Percentiles rank a stretch among this genome's conserved stretches.
Evolutionary conservation across 2,113 vertebrate genomes (phyloP).

Genomic region (Zingel zingel): DNA sequence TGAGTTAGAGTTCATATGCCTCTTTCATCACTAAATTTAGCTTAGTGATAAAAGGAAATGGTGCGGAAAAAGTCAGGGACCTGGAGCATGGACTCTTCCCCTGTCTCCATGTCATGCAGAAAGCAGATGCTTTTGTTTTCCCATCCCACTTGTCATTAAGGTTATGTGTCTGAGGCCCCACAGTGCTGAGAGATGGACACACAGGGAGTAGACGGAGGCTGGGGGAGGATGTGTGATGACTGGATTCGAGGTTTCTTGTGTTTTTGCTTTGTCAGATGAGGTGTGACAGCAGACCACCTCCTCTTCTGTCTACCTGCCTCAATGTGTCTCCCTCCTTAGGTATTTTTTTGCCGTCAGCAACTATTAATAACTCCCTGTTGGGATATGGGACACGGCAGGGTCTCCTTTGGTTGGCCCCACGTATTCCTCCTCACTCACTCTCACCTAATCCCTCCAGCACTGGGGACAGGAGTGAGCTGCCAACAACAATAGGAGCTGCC

Average conservation of each 20-base stretch:
- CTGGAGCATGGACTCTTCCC: slow-evolving; percentile 19
- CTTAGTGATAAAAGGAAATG: slow-evolving; percentile 71
- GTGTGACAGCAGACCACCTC: slow-evolving; percentile 40
- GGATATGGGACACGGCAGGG: slow-evolving; percentile 42
- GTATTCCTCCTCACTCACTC: slow-evolving; percentile 60
- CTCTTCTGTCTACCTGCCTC: slow-evolving; percentile 34
- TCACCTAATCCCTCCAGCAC: slow-evolving; percentile 72
- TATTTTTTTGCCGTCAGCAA: slow-evolving; percentile 56
- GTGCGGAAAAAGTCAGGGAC: slow-evolving; percentile 59
- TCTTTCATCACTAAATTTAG: slow-evolving; percentile 68
- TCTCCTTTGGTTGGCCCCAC: slow-evolving; percentile 41
- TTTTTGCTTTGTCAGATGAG: slow-evolving; percentile 62
- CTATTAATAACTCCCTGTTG: slow-evolving; percentile 46
- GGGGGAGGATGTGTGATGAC: slow-evolving; percentile 30
- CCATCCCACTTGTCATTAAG: slow-evolving; percentile 38
- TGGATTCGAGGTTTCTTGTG: slow-evolving; percentile 27
- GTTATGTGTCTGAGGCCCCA: slow-evolving; percentile 41
- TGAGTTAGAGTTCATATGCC: slow-evolving; percentile 52
- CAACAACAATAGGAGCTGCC: slow-evolving; percentile 79
- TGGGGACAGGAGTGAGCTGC: slow-evolving; percentile 66
- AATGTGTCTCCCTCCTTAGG: slow-evolving; percentile 5
- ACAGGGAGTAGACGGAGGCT: slow-evolving; percentile 39
- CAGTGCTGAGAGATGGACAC: slow-evolving; percentile 53
- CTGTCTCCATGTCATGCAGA: slow-evolving; percentile 58
- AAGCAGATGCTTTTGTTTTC: slow-evolving; percentile 74